Evolutionary conservation across 2,797 vertebrate genomes (phyloP), one percentile per base, ranked within the genome.

Genomic region (Sebastes goodei): DNA sequence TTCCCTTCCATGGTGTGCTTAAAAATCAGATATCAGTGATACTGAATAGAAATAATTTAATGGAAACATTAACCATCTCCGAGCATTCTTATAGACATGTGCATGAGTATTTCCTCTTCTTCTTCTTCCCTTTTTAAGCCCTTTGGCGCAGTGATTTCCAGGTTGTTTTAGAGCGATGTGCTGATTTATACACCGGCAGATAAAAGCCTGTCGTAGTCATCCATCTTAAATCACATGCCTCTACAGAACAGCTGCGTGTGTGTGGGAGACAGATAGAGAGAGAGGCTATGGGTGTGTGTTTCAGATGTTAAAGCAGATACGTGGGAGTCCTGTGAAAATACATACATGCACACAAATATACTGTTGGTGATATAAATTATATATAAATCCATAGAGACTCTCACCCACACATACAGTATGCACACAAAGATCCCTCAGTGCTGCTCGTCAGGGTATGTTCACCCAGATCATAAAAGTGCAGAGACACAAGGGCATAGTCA

Each of bases 161-260:
- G 66, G 20, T 86, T 86, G 63, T 81, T 86, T 81, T 27, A 67
- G 77, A 74, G 73, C 93, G 93, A 94, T 94, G 93, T 85, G 55
- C 20, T 96, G 95, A 97, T 97, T 96, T 97, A 97, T 94, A 92
- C 92, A 84, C 88, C 87, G 86, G 89, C 90, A 90, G 92, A 93
- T 97, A 96, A 96, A 96, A 96, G 91, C 93, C 91, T 95, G 92
- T 95, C 95, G 91, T 85, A 88, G 88, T 93, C 94, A 91, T 94
- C 94, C 90, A 90, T 93, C 95, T 88, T 95, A 95, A 96, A 96
- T 93, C 94, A 94, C 69, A 76, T 69, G 46, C 62, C 11, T 67
- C 3, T 2, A 25, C 71, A 64, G 53, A 78, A 62, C 81, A 83
- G 73, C 78, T 81, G 73, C 69, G 32, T 76, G 76, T 72, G 61